Evolutionary conservation across 2,797 vertebrate species (phyloP), one percentile per base, ranked within the genome.

Genomic region (Lithobates pipiens): DNA sequence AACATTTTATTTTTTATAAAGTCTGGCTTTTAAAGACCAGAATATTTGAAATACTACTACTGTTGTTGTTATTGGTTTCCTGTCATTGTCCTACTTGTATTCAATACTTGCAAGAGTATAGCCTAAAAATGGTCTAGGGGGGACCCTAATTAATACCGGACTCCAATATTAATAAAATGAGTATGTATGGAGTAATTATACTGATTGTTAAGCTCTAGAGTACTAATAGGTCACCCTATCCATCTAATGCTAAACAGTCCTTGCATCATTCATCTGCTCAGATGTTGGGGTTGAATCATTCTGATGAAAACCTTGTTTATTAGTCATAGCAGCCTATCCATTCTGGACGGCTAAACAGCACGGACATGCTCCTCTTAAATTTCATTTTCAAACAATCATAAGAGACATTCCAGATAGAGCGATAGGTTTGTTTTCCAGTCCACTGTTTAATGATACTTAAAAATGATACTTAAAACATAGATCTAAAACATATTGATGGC

Each of bases 401-500:
- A 29, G n/a, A 42, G 46, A 34, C 10, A 16, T 73, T 82, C 36
- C 70, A 73, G 11, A 25, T n/a, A 25, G 29, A 63, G 29, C 39
- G 9, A 39, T 13, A 61, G 8, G 46, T 42, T 34, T 77, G 67
- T 70, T 57, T 70, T 68, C 15, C 50, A 76, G 69, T 69, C 42
- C 65, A 68, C 44, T 57, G n/a, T 57, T 32, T 76, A 76, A 84
- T 71, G 25, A 63, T 63, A 63, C 23, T 27, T 13, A 61, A 72
- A 67, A n/a, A 84, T 71, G 25, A 63, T 63, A 63, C 23, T 27
- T 13, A 61, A 72, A 67, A n/a, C 42, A 3, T 34, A 82, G 68
- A 65, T 63, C 61, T 29, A 34, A 82, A 23, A 46, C 75, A 63
- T 73, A 79, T 74, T 34, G 42, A 83, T 78, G 57, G 25, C 29